Percentiles rank a stretch among this genome's conserved stretches.
These are phyloP conservation scores for Drosophila pectinifera DNA, from an alignment of 1,140 invertebrate genomes.

Conservation along the genomic window DNA sequence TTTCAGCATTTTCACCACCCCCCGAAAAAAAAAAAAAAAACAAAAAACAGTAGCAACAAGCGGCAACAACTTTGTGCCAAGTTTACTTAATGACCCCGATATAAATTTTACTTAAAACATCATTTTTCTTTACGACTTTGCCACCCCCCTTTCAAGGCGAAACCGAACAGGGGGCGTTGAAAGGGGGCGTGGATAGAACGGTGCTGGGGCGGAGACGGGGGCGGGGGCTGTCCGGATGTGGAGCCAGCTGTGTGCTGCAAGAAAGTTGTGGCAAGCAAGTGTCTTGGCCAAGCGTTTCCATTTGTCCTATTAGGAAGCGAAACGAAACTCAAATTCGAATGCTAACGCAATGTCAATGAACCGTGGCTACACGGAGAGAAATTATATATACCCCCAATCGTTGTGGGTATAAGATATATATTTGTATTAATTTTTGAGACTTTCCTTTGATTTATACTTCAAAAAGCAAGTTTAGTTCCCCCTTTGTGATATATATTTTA, in stretches of 20 bases:
- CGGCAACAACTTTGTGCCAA: constrained; percentile 80
- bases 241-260: constrained; percentile 18
- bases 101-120: constrained; percentile 84
- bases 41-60: constrained; percentile 50
- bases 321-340: constrained; percentile 18
- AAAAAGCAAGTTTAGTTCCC: too few species aligned
- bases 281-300: constrained; percentile 20
- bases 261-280: constrained; percentile 38
- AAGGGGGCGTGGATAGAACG: neutral
- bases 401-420: too few species aligned
- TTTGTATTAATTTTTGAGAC: too few species aligned
- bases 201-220: too few species aligned
- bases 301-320: constrained; percentile 19
- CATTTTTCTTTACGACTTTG: constrained; percentile 82
- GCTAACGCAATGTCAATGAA: constrained; percentile 11
- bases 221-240: neutral
- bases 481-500: too few species aligned
- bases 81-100: constrained; percentile 83
- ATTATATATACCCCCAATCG: neutral
- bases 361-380: constrained; percentile 5
- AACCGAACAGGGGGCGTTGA: constrained; percentile 9
- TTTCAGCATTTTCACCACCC: neutral
- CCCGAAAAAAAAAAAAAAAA: constrained; percentile 7
- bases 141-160: constrained; percentile 16
- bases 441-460: too few species aligned